These are phyloP conservation scores for Actias luna DNA, from an alignment of 2,888 invertebrate genomes.

Conservation along the genomic window DNA sequence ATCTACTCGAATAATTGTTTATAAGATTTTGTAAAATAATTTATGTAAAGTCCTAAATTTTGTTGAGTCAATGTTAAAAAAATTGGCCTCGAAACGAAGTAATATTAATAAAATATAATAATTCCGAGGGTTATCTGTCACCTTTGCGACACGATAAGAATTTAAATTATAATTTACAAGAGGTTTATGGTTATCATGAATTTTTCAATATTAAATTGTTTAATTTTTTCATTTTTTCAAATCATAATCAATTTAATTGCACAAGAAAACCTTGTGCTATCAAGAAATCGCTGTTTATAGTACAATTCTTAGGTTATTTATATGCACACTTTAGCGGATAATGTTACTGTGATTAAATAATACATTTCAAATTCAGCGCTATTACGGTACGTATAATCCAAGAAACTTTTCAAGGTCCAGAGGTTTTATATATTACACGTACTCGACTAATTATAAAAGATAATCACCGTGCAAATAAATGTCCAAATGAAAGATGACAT, in stretches of 20 bases:
- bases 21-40: background rate
- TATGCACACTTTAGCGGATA: background rate
- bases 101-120: background rate
- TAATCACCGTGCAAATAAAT: background rate
- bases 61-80: background rate
- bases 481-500: slow-evolving; percentile 1
- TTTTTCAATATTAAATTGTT: too few species aligned
- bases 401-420: background rate
- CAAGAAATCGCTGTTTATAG: background rate
- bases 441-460: background rate
- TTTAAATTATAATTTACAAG: background rate
- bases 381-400: too few species aligned
- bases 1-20: background rate
- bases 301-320: background rate
- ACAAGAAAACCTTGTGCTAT: background rate
- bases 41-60: background rate
- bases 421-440: background rate
- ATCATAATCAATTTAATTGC: too few species aligned
- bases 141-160: background rate
- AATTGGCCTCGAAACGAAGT: background rate
- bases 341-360: background rate
- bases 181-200: background rate
- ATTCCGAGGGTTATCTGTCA: background rate
- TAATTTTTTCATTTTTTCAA: too few species aligned
- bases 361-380: background rate